A percentile compares a stretch with the other conserved stretches of the same genome.
Evolutionary conservation across 1,140 invertebrate genomes (phyloP).

Genomic region (Phenacoccus solenopsis): DNA sequence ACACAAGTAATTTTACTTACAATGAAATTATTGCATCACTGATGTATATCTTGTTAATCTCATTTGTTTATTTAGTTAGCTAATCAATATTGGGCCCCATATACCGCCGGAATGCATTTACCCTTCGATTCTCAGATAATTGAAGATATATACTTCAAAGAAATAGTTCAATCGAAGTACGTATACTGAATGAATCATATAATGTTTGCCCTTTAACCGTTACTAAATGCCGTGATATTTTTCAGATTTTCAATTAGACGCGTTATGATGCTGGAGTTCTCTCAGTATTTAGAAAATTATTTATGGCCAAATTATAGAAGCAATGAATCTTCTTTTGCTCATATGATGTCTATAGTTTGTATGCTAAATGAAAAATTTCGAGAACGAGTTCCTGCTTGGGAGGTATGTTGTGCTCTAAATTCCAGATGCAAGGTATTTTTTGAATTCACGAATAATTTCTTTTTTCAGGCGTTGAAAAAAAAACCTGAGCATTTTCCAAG

Average conservation of each 20-base stretch:
- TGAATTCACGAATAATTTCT: background rate
- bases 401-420: slow-evolving; percentile 38
- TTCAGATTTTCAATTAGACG: slow-evolving; percentile 67
- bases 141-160: slow-evolving; percentile 66
- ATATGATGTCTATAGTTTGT: slow-evolving; percentile 88
- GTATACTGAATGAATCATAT: background rate
- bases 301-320: slow-evolving; percentile 89
- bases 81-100: slow-evolving; percentile 77
- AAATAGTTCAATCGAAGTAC: slow-evolving; percentile 58
- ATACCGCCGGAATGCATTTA: slow-evolving; percentile 51
- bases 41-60: background rate
- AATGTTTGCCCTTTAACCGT: background rate
- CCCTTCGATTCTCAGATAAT: slow-evolving; percentile 60
- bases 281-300: slow-evolving; percentile 94
- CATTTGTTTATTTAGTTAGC: slow-evolving; percentile 48
- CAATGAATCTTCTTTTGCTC: slow-evolving; percentile 51
- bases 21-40: background rate
- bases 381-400: slow-evolving; percentile 93
- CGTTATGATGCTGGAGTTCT: slow-evolving; percentile 93
- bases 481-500: slow-evolving; percentile 64
- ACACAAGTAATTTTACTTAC: slow-evolving; percentile 46
- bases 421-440: background rate
- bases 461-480: slow-evolving; percentile 58
- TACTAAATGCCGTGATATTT: slow-evolving; percentile 26
- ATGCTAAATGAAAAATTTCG: slow-evolving; percentile 99